Conservation (phyloP, 2,888 invertebrate species). For the Theristus sp. region DNA sequence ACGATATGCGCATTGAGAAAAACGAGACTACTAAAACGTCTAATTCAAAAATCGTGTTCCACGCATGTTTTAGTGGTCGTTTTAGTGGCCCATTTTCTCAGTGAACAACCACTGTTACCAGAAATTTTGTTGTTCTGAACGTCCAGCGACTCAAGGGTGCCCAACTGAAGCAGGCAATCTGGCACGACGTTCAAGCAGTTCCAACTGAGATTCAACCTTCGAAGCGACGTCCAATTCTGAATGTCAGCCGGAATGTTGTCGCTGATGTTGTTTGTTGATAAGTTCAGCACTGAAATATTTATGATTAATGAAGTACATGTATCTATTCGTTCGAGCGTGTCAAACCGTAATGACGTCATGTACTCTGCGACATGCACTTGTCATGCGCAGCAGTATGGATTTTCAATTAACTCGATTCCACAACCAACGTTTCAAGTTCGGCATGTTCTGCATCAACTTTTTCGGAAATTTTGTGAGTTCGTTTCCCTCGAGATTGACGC, state of each 20-base stretch:
- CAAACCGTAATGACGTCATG: no score
- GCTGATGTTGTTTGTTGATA: not conserved
- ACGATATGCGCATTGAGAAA: no score
- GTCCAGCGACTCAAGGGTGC: not conserved
- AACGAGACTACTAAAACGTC: no score
- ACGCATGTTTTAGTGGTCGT: no score
- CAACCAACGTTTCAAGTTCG: not conserved
- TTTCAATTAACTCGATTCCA: no score
- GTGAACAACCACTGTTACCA: no score
- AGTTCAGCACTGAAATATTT: not conserved
- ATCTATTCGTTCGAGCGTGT: not conserved
- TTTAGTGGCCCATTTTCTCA: no score
- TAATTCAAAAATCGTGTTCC: no score
- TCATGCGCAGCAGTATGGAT: no score
- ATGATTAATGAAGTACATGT: not conserved
- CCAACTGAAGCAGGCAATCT: not conserved
- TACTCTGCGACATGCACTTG: no score
- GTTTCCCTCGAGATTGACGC: not conserved
- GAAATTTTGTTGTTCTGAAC: not conserved
- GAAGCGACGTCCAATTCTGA: not conserved
- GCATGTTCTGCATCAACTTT: not conserved
- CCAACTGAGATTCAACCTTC: not conserved
- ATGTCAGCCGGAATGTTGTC: not conserved
- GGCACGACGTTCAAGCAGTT: not conserved
- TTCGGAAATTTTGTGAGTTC: not conserved